Evolutionary conservation across 92 coral and sea anemone species (phyloP), one percentile per base, ranked within the genome.

Genomic region (Virgularia gustaviana): DNA sequence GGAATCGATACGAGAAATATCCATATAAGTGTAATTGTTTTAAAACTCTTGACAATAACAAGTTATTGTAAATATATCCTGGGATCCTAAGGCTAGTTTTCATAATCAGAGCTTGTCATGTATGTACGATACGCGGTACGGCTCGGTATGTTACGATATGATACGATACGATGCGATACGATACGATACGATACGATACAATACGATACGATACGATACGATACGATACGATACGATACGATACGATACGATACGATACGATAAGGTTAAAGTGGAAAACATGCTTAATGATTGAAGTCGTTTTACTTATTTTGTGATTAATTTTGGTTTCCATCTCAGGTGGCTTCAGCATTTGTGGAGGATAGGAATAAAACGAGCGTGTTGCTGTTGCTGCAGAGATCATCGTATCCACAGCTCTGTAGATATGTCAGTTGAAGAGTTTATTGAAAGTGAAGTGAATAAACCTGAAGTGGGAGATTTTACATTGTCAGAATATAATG

Each of bases 401-500:
- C 58, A 78, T 20, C 84, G 60, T 29, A 87, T 79, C 63, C 88
- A 85, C 34, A 90, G 84, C 52, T 87, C 75, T 6, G 44, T 78
- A 16, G 58, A 78, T 12, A 76, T 63, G 47, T 70, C 61, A 38
- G n/a, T 86, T 18, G 96, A 92, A 76, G 98, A 92, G 62, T 89
- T 70, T 78, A 68, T 92, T 62, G 86, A 86, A 54, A 78, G 83
- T 62, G 98, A 92, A 67, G 52, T 85, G 47, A 56, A 74, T n/a
- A 92, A 89, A 53, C 92, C 83, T 60, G 85, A 83, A 9, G 62
- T 87, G 25, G 96, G 92, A 23, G 94, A 92, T 77, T 89, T 92
- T 54, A 92, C 90, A 6, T 73, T 92, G 11, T 86, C 98, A 6
- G 96, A 92, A 51, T 92, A 92, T 88, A 92, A 85, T 45, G 98